Evolutionary conservation across 1,140 invertebrate genomes (phyloP).

Genomic region (Bombus sylvicola): DNA sequence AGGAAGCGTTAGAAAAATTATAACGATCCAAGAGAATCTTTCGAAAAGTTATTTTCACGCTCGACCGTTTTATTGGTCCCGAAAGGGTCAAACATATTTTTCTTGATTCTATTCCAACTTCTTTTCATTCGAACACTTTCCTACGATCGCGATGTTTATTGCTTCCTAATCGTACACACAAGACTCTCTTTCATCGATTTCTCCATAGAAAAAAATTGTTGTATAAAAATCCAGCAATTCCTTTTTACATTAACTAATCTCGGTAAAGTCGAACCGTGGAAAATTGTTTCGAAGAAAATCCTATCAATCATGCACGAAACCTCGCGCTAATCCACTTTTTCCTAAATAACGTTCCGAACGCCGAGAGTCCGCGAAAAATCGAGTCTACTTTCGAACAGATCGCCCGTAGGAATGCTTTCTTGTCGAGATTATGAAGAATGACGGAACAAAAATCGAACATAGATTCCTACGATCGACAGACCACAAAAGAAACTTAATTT

Average conservation of each 20-base stretch:
- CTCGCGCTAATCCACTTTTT: neutral
- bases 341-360: neutral
- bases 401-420: neutral
- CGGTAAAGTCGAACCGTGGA: neutral
- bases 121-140: neutral
- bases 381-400: neutral
- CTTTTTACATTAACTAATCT: neutral
- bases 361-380: neutral
- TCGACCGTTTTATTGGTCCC: too few relatives aligned
- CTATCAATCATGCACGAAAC: too few relatives aligned
- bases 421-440: neutral
- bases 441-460: conserved; percentile 1
- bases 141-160: neutral
- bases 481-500: neutral
- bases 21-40: too few relatives aligned
- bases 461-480: conserved; percentile 8
- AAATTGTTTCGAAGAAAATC: neutral
- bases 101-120: neutral
- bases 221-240: neutral
- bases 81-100: neutral
- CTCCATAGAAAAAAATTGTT: neutral
- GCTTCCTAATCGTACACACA: neutral
- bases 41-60: too few relatives aligned
- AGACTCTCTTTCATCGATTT: neutral
- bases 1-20: too few relatives aligned